Evolutionary conservation across 2,797 vertebrate genomes (phyloP).

Genomic region (Pangasius mekongensis): DNA sequence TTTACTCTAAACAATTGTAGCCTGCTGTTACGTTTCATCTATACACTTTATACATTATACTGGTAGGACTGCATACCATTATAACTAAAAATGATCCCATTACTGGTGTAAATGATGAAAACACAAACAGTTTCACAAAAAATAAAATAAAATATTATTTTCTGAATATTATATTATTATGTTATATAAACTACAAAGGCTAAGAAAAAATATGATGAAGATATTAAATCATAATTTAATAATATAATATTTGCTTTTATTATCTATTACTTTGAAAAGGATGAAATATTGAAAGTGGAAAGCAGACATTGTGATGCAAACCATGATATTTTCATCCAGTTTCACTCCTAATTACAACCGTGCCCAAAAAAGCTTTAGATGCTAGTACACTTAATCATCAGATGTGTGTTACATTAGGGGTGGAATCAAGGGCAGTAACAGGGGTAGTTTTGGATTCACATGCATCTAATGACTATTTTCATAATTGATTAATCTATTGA

Average conservation of each 20-base stretch:
- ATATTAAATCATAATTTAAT: neutral
- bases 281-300: neutral
- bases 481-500: too few relatives aligned
- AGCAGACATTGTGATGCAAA: neutral
- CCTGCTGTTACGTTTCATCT: neutral
- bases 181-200: neutral
- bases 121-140: neutral
- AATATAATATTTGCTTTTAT: neutral
- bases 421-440: neutral
- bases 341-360: neutral
- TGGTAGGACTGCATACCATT: neutral
- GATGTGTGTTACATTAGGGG: neutral
- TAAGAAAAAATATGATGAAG: neutral
- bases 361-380: neutral
- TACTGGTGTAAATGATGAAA: neutral
- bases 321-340: neutral
- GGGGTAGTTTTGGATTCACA: neutral
- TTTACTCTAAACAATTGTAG: neutral
- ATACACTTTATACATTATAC: neutral
- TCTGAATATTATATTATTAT: neutral
- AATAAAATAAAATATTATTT: neutral
- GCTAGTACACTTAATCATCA: neutral
- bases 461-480: too few relatives aligned
- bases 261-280: neutral
- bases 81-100: neutral